Conservation (phyloP, 2,888 invertebrate species). For the Drosophila kuntzei region DNA sequence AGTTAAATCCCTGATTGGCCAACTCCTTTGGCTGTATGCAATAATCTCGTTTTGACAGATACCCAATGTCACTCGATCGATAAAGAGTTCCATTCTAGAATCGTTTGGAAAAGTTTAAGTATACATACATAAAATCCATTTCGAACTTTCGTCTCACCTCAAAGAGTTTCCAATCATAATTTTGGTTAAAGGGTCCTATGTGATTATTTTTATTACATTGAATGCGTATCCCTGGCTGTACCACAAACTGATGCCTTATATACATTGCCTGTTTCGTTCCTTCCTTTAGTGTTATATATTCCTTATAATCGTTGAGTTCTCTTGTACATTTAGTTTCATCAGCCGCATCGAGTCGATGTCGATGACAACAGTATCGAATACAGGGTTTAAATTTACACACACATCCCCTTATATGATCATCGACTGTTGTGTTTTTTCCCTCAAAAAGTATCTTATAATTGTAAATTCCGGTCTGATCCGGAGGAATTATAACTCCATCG, state of each 20-base stretch:
- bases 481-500: not conserved
- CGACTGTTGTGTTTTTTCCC: not conserved
- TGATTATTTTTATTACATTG: not conserved
- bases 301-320: not conserved
- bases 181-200: not conserved
- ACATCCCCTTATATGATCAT: not conserved
- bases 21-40: not conserved
- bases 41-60: not conserved
- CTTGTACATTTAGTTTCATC: not conserved
- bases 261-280: not conserved
- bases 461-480: not conserved
- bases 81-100: not conserved
- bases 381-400: conserved; percentile 3
- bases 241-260: not conserved
- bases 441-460: not conserved
- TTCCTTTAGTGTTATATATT: not conserved
- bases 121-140: too few species aligned
- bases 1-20: not conserved
- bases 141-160: not conserved
- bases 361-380: conserved; percentile 5
- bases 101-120: not conserved
- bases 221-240: not conserved
- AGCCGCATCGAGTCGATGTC: not conserved
- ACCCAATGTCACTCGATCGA: not conserved
- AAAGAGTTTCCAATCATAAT: not conserved